A percentile compares a stretch with the other conserved stretches of the same genome.
phyloP scores from a whole-genome alignment of 2,888 invertebrate species.

The Dynastes tityus region DNA sequence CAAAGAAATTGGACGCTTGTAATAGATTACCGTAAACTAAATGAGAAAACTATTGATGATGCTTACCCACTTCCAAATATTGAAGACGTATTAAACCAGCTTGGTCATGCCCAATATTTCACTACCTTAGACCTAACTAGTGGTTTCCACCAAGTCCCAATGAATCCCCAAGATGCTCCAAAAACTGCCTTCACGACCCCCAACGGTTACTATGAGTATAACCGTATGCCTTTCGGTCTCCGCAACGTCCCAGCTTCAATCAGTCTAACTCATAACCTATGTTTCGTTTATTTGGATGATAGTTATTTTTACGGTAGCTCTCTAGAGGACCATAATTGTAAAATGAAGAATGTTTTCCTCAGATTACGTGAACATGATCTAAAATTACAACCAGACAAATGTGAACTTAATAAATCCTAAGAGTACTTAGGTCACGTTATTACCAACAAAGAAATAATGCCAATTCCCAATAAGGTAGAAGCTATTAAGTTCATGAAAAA shows the following conservation, averaged over 20 bases:
- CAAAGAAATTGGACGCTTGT: conserved; percentile 61
- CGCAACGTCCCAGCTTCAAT: conserved; percentile 54
- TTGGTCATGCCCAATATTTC: background rate
- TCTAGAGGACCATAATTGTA: background rate
- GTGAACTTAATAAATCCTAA: background rate
- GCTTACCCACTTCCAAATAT: background rate
- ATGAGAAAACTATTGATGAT: background rate
- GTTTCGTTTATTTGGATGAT: background rate
- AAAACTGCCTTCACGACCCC: conserved; percentile 5
- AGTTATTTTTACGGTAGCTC: background rate
- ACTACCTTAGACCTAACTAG: background rate
- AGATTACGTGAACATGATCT: background rate
- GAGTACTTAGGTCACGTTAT: background rate
- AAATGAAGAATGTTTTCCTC: background rate
- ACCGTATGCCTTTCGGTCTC: conserved; percentile 60
- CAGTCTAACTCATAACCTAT: background rate
- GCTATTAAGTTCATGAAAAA: background rate
- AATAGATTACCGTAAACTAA: too few relatives aligned
- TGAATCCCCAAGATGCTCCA: background rate
- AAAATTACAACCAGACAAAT: background rate
- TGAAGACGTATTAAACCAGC: background rate
- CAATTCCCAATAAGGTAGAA: background rate
- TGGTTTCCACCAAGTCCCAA: background rate
- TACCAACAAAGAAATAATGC: background rate
- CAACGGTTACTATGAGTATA: conserved; percentile 57